Evolutionary conservation across 1,140 invertebrate genomes (phyloP).

Genomic region (Neodiprion fabricii): DNA sequence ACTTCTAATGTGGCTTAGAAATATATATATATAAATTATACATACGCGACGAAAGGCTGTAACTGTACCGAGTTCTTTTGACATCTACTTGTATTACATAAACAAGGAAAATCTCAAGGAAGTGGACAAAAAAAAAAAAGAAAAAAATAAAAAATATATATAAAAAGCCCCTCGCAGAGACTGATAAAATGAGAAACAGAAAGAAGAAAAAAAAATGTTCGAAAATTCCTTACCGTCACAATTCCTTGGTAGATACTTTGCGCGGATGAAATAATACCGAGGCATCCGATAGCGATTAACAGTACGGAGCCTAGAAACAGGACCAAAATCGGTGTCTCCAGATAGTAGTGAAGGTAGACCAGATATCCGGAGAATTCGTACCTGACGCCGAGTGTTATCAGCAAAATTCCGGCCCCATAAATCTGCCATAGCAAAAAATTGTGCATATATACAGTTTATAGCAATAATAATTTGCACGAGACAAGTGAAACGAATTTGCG

Average conservation of each 20-base stretch:
- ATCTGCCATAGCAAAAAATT: neutral
- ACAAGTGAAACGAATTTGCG: neutral
- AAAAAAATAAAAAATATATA: too few relatives aligned
- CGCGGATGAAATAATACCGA: slow-evolving; percentile 12
- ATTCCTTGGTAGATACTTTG: slow-evolving; percentile 12
- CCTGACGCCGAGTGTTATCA: slow-evolving; percentile 5
- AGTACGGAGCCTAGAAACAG: slow-evolving; percentile 16
- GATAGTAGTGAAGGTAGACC: slow-evolving; percentile 16
- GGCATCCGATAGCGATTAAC: slow-evolving; percentile 6
- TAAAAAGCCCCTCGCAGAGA: too few relatives aligned
- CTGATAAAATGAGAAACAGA: too few relatives aligned
- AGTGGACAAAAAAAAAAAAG: too few relatives aligned
- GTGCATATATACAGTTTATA: neutral
- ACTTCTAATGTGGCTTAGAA: too few relatives aligned
- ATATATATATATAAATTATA: too few relatives aligned
- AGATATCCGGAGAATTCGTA: slow-evolving; percentile 10
- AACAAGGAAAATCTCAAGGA: too few relatives aligned
- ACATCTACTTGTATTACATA: too few relatives aligned
- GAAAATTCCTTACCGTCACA: slow-evolving; percentile 16
- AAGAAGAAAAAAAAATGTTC: too few relatives aligned
- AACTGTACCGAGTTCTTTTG: too few relatives aligned
- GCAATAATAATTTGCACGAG: neutral
- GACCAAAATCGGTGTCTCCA: slow-evolving; percentile 19
- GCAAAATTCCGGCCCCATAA: neutral
- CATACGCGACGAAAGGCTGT: too few relatives aligned